These are phyloP conservation scores for Lysandra bellargus DNA, from an alignment of 2,888 invertebrate genomes.

Conservation along the genomic window DNA sequence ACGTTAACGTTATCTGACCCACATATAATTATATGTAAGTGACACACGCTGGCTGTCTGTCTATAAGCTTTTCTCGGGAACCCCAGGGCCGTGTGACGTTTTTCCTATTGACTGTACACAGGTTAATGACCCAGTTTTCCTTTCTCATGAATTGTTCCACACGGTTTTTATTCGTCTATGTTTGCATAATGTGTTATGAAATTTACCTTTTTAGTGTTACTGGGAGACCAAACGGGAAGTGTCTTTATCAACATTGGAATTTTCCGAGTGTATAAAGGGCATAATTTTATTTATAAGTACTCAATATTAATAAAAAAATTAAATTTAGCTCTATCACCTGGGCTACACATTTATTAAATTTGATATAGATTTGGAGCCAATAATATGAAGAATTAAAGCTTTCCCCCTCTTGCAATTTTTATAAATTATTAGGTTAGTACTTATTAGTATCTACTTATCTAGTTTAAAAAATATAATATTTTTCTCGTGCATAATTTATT, in stretches of 20 bases:
- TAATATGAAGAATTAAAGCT: no score
- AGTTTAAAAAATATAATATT: no score
- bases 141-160: slow-evolving; percentile 43
- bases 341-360: no score
- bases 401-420: no score
- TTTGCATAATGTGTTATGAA: slow-evolving; percentile 39
- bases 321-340: no score
- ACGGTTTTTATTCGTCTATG: slow-evolving; percentile 37
- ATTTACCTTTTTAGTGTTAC: slow-evolving; percentile 29
- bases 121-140: slow-evolving; percentile 70
- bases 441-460: no score
- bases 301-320: no score
- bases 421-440: no score
- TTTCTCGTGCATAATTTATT: no score
- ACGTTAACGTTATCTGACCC: slow-evolving; percentile 35
- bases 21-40: slow-evolving; percentile 25
- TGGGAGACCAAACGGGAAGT: not conserved
- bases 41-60: slow-evolving; percentile 28
- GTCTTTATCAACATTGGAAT: not conserved
- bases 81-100: slow-evolving; percentile 35
- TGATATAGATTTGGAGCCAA: no score
- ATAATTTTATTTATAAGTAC: no score
- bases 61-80: slow-evolving; percentile 34
- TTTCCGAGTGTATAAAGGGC: not conserved
- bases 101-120: slow-evolving; percentile 56